Evolutionary conservation across 2,888 invertebrate genomes (phyloP), one percentile per base, ranked within the genome.

Genomic region (Neelides folsomi): DNA sequence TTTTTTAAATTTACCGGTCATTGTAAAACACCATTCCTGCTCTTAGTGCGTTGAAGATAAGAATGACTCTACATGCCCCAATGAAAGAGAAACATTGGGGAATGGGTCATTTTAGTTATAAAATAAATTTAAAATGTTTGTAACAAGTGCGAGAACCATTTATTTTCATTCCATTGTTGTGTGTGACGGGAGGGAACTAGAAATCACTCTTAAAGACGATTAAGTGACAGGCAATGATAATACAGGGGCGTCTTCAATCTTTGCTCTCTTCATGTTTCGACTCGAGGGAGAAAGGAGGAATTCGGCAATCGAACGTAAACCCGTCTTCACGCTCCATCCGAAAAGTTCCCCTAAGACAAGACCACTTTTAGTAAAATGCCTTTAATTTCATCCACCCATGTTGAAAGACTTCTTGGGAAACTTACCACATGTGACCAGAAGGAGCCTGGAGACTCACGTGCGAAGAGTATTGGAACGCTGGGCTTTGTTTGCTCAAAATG

Each of bases 401-500:
- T 8, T 43, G 34, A 35, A 20, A 34, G 15, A 49, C 5, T 2
- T 12, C 9, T 12, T 38, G 37, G n/a, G 1, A 3, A 39, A 67
- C 75, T 70, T 69, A 90, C 93, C 93, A 93, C 90, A 94, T 92
- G 68, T 97, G 95, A 8, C 97, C 97, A 69, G 92, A 90, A 39
- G 94, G 92, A 52, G 94, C 92, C 75, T 95, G 94, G 62, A 97
- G 76, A 65, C 90, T 90, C 49, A 97, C 93, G 72, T 95, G 94
- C 71, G 92, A 93, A 71, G 89, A 90, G 72, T 97, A 97, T 73
- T 97, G 97, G 74, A 95, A 97, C 66, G 94, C 94, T 54, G 95
- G 94, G 65, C 86, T 75, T 56, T 80, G 77, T 55, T 83, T 79
- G 42, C 90, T 89, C 53, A 97, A 75, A 57, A 90, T 80, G 40